Percentiles rank a stretch among this genome's conserved stretches.
These are phyloP conservation scores for Sylvicola fuscatus DNA, from an alignment of 2,888 invertebrate species.

Conservation along the genomic window DNA sequence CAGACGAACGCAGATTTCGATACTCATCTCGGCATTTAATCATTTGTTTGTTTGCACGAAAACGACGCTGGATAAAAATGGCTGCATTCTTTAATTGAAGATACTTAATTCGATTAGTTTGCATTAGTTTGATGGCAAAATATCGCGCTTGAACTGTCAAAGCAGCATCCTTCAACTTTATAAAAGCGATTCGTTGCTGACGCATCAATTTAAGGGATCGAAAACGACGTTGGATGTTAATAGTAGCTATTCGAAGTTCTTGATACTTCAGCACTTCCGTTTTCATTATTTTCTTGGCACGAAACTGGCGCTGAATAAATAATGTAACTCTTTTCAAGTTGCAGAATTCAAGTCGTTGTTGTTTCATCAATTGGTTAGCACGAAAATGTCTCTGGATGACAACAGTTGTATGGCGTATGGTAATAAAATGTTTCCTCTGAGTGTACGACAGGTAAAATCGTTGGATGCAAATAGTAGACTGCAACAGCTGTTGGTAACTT, in stretches of 20 bases:
- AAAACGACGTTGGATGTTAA: conserved; percentile 25
- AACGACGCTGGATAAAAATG: conserved; percentile 19
- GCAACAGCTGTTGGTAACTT: too few species aligned
- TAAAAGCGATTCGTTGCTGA: conserved; percentile 16
- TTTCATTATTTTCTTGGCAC: conserved; percentile 11
- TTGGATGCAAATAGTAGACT: too few species aligned
- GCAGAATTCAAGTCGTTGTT: conserved; percentile 6
- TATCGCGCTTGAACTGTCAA: conserved; percentile 23
- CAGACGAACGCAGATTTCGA: conserved; percentile 8
- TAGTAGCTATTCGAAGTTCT: conserved; percentile 7
- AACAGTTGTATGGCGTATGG: conserved; percentile 8
- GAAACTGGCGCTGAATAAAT: conserved; percentile 14
- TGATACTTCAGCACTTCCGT: conserved; percentile 6
- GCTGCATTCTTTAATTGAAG: conserved; percentile 13
- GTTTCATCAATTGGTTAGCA: conserved; percentile 14
- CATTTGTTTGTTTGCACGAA: conserved; percentile 8
- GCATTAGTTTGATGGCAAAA: conserved; percentile 18
- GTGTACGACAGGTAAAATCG: too few species aligned
- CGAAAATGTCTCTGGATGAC: conserved; percentile 9
- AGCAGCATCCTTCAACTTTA: conserved; percentile 15
- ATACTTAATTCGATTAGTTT: conserved; percentile 11
- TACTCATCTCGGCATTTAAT: conserved; percentile 5
- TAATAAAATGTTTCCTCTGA: conserved; percentile 12
- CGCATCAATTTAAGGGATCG: conserved; percentile 20
- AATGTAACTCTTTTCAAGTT: conserved; percentile 10